Evolutionary conservation across 2,113 vertebrate genomes (phyloP), one percentile per base, ranked within the genome.

Genomic region (Polyodon spathula): DNA sequence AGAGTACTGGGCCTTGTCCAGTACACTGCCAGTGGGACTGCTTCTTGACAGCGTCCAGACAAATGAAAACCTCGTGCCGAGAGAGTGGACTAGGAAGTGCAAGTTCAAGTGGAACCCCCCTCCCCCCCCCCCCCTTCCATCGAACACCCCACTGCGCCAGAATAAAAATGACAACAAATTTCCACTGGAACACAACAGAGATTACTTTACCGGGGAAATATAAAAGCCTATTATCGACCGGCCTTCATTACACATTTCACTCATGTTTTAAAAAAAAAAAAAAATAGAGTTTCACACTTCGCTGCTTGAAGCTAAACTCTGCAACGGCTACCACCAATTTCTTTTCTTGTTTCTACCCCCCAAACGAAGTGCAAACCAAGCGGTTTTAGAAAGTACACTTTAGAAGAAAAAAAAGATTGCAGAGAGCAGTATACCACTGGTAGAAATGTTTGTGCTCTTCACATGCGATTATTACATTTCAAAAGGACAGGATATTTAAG

Each of bases 101-200:
- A 37, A 40, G 46, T 52, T 63, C 62, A 63, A 58, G 48, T 63
- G 46, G 62, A 58, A 58, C 56, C 48, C 39, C 43, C 46, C 5
- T 10, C 55, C 17, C 44, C 3, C 56, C 58, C 43, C 43, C 43
- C 12, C 43, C 7, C 68, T 72, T 80, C 81, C 73, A 86, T 87
- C 84, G 81, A 83, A 87, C 80, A 82, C 81, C 81, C 78, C 79
- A 84, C 72, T 88, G 86, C 83, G 69, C 74, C 84, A 81, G 40
- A 41, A 40, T 16, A 15, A 58, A 58, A 58, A 58, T 15, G 40
- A 41, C 39, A 58, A 58, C 39, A 41, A 5, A 58, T 15, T 42
- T 16, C 39, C 39, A 11, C 4, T 8, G 9, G 16, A 58, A 58
- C 56, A 41, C 56, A 58, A 41, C 56, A 58, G 56, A 57, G 56